Conservation (phyloP, 53 echinoderm and acorn worm species). For the Apostichopus leukothele region DNA sequence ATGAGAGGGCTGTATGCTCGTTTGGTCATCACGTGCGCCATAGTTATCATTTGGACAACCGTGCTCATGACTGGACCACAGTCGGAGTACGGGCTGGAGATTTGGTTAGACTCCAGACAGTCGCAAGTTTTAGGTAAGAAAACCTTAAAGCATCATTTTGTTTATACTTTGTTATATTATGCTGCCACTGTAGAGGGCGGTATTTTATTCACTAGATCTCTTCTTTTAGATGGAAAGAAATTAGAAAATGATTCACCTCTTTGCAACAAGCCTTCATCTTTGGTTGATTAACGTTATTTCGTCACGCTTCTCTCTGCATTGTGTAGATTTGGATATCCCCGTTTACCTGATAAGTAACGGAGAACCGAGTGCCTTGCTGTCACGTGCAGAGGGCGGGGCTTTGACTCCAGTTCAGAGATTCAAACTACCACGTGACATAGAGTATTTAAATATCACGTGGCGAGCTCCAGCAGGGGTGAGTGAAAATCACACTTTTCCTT, state of each 20-base stretch:
- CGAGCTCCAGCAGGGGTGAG: constrained; percentile 36
- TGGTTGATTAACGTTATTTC: too few relatives aligned
- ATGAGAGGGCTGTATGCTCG: constrained; percentile 27
- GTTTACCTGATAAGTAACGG: constrained; percentile 28
- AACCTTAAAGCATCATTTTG: too few relatives aligned
- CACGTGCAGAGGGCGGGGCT: background rate
- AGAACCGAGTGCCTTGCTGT: constrained; percentile 19
- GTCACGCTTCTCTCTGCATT: too few relatives aligned
- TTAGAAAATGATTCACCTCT: too few relatives aligned
- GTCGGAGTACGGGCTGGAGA: constrained; percentile 18
- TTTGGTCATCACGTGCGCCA: constrained; percentile 3
- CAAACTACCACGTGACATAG: constrained; percentile 20
- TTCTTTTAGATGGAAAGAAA: too few relatives aligned
- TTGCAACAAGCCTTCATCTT: too few relatives aligned
- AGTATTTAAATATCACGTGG: constrained; percentile 30
- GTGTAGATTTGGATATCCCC: constrained; percentile 22
- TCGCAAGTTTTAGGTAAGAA: constrained; percentile 27
- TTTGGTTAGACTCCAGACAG: constrained; percentile 29
- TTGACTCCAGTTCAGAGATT: constrained; percentile 13
- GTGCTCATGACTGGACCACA: constrained; percentile 19
- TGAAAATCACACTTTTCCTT: background rate
- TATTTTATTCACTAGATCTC: too few relatives aligned
- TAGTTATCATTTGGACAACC: constrained; percentile 26
- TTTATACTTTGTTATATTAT: too few relatives aligned
- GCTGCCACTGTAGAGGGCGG: too few relatives aligned